Evolutionary conservation across 1,140 invertebrate species (phyloP), one percentile per base, ranked within the genome.

Genomic region (Anastrepha obliqua): DNA sequence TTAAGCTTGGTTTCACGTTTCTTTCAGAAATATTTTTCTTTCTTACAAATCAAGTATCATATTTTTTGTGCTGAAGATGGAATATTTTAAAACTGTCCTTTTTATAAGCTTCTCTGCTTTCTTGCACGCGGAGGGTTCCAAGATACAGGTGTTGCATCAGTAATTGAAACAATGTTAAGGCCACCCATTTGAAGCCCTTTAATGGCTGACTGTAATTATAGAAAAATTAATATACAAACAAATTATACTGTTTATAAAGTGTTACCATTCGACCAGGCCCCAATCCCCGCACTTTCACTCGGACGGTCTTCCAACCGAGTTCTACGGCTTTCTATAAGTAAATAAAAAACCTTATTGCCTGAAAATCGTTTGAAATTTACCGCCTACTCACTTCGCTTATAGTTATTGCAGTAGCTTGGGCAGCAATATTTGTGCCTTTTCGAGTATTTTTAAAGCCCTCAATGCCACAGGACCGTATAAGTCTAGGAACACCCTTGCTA

Each of bases 341-440:
- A 51, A 81, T 62, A 29, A 81, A 47, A 74, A 6, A 2, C n/a
- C 39, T 81, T 55, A 0, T 44, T 47, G 4, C 11, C 11, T 9
- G 3, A 67, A 67, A 67, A 67, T 7, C 64, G 17, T 44, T 74
- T 85, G 55, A 29, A 55, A 60, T 55, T 58, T 86, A 11, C 17
- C 5, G 42, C 8, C 60, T 60, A 90, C 90, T 90, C 89, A 93
- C 92, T 7, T 88, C 86, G 86, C 92, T 90, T 59, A 93, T 92
- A 59, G 94, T 96, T 59, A 98, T 95, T 29, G 97, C 98, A 86
- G 98, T 97, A 59, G 98, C 97, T 94, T 99, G 98, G 17, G 98
- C 98, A 70, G 98, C 98, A 90, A 99, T 96, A 93, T 98, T 99
- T 9, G 98, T 99, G 88, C 98, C 98, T 94, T 99, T 99, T 89